These are phyloP conservation scores for Achroia grisella DNA, from an alignment of 1,140 invertebrate species.

Conservation along the genomic window DNA sequence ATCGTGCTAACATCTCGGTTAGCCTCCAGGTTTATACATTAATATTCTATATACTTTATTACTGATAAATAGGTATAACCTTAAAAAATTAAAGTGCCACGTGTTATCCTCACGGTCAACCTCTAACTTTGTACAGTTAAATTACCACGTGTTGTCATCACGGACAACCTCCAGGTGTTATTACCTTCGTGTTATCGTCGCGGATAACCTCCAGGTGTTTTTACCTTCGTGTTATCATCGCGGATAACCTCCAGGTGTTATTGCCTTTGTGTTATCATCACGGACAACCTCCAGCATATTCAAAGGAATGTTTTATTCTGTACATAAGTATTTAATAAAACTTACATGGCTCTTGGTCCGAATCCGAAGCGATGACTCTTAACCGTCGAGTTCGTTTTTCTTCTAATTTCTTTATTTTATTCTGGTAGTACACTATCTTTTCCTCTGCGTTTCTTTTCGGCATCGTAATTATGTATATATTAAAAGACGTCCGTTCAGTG, in stretches of 20 bases:
- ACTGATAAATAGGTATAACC: no score
- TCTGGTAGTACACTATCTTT: background rate
- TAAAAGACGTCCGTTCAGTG: conserved; percentile 1
- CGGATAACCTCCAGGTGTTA: background rate
- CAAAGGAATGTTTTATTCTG: background rate
- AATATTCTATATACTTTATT: no score
- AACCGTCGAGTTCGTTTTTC: background rate
- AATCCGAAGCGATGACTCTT: background rate
- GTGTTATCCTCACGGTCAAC: no score
- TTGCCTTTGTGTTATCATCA: background rate
- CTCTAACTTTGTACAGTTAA: background rate
- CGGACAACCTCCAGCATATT: background rate
- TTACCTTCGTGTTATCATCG: background rate
- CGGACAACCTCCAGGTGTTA: background rate
- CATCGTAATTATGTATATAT: background rate
- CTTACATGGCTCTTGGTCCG: background rate
- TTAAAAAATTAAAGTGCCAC: no score
- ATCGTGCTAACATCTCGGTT: background rate
- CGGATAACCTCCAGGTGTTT: background rate
- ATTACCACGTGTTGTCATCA: background rate
- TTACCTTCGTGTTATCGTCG: background rate
- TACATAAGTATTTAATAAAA: background rate
- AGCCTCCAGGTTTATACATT: background rate
- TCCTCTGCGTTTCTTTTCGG: background rate
- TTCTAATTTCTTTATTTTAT: background rate